Base-by-base conservation (phyloP, 2,888 invertebrate genomes). In the Lithophane semibrunnea region DNA sequence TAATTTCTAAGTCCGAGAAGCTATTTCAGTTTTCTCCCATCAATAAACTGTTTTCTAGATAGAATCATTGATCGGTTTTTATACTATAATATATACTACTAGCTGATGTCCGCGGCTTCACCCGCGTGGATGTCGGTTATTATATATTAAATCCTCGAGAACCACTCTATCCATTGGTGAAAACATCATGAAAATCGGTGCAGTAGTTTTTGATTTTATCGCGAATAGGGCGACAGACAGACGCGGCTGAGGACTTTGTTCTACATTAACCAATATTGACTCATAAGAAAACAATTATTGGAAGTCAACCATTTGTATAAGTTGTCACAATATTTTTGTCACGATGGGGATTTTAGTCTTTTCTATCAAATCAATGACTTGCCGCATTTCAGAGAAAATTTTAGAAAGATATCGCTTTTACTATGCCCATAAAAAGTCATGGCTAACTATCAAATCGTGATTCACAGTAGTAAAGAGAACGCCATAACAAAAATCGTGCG, bases 401-500 rank as follows among this genome's bases (percentile, higher is more conserved):
- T 52, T 67, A 44, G 24, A 75, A 72, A 74, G 47, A 75, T 44
- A 73, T 73, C 37, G 37, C 76, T 70, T 82, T 86, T 73, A 79
- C 58, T 49, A 77, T 67, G 65, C 54, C 69, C 56, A 77, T 86
- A 88, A 88, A 86, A 86, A 82, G 10, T 84, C 72, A 84, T 84
- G 37, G 69, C 60, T 74, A 75, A 75, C 79, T 82, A 79, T 86
- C 65, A 72, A 75, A 80, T 84, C 87, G 78, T 88, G 87, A 82
- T 64, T 76, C 44, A 70, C 75, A 58, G 82, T 71, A 78, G 79
- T 86, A 83, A 86, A 77, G 54, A 52, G 58, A 64, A 75, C 54
- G 74, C 84, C 68, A 71, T 82, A 72, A 64, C 77, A 71, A 86
- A 88, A 82, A 84, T 83, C 78, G 80, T 86, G 83, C 76, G 56